Evolutionary conservation across 2,797 vertebrate genomes (phyloP).

Genomic region (Oreortyx pictus): DNA sequence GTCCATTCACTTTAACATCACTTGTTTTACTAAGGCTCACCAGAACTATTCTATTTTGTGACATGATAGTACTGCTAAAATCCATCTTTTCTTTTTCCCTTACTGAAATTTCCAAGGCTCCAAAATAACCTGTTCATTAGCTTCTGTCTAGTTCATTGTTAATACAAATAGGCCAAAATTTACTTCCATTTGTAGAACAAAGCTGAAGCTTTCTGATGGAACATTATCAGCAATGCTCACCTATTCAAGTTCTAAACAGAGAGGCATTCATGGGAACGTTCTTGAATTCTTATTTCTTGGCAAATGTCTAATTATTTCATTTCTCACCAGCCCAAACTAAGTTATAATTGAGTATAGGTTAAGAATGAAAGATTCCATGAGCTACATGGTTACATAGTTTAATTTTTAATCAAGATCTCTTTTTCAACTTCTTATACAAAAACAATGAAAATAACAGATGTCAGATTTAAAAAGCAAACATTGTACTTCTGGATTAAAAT

Average conservation of each 20-base stretch:
- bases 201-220: constrained; percentile 64
- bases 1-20: constrained; percentile 19
- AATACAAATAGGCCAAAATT: constrained; percentile 78
- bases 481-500: background rate
- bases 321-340: constrained; percentile 33
- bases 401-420: background rate
- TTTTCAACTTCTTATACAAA: constrained; percentile 13
- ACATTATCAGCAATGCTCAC: constrained; percentile 67
- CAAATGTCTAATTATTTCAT: constrained; percentile 56
- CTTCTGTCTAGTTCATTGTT: constrained; percentile 73
- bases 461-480: background rate
- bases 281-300: constrained; percentile 65
- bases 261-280: constrained; percentile 57
- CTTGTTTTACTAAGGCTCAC: constrained; percentile 47
- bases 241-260: constrained; percentile 75
- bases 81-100: constrained; percentile 49
- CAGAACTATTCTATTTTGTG: constrained; percentile 61
- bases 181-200: constrained; percentile 62
- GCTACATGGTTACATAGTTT: background rate
- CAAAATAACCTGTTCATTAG: constrained; percentile 79
- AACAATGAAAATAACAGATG: background rate
- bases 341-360: constrained; percentile 29
- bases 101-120: constrained; percentile 60
- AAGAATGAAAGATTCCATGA: constrained; percentile 7
- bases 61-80: constrained; percentile 51